Conservation (phyloP, 1,140 invertebrate species). For the Hyphantria cunea region DNA sequence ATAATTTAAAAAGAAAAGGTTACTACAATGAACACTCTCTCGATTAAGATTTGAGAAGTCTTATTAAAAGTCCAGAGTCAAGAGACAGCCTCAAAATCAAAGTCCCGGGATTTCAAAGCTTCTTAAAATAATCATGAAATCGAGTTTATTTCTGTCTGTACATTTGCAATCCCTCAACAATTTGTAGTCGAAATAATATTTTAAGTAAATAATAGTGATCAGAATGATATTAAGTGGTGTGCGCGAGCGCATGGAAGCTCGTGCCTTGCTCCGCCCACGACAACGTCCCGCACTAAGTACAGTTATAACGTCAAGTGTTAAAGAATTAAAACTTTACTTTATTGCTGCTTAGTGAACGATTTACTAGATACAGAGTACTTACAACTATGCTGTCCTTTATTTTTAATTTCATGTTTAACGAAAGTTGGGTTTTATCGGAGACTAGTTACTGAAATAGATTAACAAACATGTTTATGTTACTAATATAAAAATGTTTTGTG, state of each 20-base stretch:
- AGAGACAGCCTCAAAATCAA: too few species aligned
- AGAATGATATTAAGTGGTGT: background rate
- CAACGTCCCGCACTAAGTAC: background rate
- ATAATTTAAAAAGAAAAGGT: too few species aligned
- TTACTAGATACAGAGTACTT: background rate
- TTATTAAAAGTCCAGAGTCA: too few species aligned
- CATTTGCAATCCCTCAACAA: background rate
- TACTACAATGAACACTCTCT: too few species aligned
- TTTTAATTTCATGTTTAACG: background rate
- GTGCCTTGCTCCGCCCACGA: slow-evolving; percentile 5
- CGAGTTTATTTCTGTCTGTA: background rate
- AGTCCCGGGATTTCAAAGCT: background rate
- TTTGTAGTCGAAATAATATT: background rate
- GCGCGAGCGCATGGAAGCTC: slow-evolving; percentile 4
- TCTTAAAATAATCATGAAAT: too few species aligned
- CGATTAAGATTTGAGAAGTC: too few species aligned
- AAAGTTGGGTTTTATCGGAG: background rate
- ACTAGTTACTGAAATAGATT: too few species aligned
- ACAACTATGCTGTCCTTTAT: background rate
- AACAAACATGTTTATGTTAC: too few species aligned
- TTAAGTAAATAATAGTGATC: background rate
- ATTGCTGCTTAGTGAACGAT: background rate
- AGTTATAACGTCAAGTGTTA: background rate
- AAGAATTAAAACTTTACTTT: background rate
- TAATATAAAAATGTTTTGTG: too few species aligned